Conservation (phyloP, 2,797 vertebrate genomes). For the Chloroceryle inda region DNA sequence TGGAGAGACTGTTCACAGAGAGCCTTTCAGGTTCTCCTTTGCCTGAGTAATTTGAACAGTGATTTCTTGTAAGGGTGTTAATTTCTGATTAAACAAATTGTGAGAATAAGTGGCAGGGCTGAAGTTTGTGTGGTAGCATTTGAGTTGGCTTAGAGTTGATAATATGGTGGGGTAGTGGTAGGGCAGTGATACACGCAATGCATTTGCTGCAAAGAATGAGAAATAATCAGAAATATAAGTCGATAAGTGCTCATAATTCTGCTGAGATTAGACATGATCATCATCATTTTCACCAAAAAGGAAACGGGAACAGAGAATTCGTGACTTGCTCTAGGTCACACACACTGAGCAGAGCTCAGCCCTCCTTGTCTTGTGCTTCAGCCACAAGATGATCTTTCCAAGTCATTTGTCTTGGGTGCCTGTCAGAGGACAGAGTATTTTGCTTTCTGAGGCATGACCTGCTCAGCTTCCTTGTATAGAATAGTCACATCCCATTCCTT, state of each 20-base stretch:
- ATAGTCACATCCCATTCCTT: not conserved
- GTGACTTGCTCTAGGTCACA: conserved; percentile 56
- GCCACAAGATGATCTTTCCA: not conserved
- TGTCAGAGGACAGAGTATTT: not conserved
- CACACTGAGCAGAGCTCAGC: not conserved
- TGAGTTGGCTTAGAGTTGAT: not conserved
- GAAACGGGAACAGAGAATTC: conserved; percentile 58
- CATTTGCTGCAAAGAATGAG: not conserved
- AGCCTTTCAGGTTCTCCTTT: not conserved
- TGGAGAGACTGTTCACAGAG: not conserved
- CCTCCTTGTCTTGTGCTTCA: conserved; percentile 38
- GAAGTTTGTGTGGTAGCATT: not conserved
- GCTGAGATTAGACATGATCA: conserved; percentile 3
- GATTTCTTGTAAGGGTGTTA: not conserved
- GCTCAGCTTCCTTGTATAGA: not conserved
- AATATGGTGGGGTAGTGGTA: not conserved
- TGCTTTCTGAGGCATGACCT: not conserved
- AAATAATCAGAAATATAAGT: not conserved
- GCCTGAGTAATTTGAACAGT: not conserved
- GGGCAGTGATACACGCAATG: not conserved
- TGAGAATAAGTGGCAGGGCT: not conserved
- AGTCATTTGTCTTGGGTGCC: not conserved
- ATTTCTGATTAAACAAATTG: not conserved
- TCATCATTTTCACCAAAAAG: conserved; percentile 41
- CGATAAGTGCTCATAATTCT: not conserved